Percentiles rank a stretch among this genome's conserved stretches.
Evolutionary conservation across 2,888 invertebrate genomes (phyloP).

Genomic region (Patella pellucida): DNA sequence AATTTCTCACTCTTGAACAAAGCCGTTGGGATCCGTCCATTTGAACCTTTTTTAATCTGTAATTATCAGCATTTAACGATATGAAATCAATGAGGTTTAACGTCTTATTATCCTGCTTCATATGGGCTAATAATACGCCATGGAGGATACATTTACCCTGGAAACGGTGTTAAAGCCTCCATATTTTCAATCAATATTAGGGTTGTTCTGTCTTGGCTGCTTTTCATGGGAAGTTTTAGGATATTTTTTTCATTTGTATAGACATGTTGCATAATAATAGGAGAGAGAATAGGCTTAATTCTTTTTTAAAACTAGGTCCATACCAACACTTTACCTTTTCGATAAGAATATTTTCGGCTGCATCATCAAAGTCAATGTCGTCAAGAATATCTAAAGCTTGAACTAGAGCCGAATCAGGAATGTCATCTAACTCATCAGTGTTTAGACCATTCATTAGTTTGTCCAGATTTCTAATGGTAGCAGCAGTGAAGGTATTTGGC

Average conservation of each 20-base stretch:
- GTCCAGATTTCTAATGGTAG: conserved; percentile 25
- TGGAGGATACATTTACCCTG: no score
- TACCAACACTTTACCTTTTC: conserved; percentile 27
- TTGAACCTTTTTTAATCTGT: neutral
- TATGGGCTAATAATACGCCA: no score
- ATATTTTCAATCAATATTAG: no score
- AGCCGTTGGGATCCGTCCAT: neutral
- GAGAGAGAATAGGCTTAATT: no score
- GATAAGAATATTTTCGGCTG: conserved; percentile 28
- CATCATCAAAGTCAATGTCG: conserved; percentile 36
- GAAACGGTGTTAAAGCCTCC: no score
- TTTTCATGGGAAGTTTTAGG: no score
- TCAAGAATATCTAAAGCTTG: conserved; percentile 34
- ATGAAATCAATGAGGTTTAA: no score
- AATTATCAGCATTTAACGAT: neutral
- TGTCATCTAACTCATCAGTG: conserved; percentile 28
- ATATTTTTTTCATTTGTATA: no score
- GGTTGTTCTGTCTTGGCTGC: no score
- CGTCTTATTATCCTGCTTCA: no score
- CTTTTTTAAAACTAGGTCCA: no score
- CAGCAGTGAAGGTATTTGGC: conserved; percentile 19
- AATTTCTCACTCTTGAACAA: neutral
- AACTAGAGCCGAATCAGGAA: conserved; percentile 29
- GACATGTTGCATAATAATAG: no score
- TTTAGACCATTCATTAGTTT: conserved; percentile 33